phyloP scores from a whole-genome alignment of 1,140 invertebrate species.

The Ooceraea biroi region DNA sequence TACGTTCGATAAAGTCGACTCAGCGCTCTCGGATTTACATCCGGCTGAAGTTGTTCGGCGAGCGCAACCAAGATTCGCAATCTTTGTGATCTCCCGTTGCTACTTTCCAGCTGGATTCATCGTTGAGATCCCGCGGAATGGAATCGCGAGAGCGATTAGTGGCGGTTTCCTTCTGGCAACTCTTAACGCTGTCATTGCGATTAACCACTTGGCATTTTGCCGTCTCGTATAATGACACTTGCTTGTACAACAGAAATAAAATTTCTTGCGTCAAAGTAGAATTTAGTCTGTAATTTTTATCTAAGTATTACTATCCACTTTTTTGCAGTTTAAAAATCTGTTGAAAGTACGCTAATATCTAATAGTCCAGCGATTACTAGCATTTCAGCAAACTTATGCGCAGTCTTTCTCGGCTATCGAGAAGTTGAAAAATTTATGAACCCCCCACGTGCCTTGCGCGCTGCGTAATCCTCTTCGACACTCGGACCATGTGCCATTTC shows the following conservation, averaged over 20 bases:
- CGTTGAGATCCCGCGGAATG: neutral
- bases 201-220: neutral
- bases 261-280: too few species aligned
- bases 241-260: neutral
- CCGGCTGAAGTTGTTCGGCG: conserved; percentile 25
- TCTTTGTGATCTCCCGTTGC: neutral
- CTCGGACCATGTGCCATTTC: conserved; percentile 55
- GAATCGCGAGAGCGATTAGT: neutral
- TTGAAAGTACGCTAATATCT: neutral
- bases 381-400: neutral
- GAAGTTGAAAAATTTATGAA: conserved; percentile 56
- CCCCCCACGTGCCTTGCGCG: neutral
- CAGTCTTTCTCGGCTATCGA: conserved; percentile 18
- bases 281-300: too few species aligned
- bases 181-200: neutral
- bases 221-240: neutral
- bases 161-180: neutral
- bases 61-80: conserved; percentile 14
- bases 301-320: too few species aligned
- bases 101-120: conserved; percentile 13
- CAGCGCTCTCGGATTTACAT: conserved; percentile 52
- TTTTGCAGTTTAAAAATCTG: neutral
- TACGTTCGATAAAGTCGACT: conserved; percentile 32
- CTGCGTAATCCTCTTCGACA: conserved; percentile 67
- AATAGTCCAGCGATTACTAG: neutral